Conservation (phyloP, 2,797 vertebrate genomes). For the Acipenser transmontanus region DNA sequence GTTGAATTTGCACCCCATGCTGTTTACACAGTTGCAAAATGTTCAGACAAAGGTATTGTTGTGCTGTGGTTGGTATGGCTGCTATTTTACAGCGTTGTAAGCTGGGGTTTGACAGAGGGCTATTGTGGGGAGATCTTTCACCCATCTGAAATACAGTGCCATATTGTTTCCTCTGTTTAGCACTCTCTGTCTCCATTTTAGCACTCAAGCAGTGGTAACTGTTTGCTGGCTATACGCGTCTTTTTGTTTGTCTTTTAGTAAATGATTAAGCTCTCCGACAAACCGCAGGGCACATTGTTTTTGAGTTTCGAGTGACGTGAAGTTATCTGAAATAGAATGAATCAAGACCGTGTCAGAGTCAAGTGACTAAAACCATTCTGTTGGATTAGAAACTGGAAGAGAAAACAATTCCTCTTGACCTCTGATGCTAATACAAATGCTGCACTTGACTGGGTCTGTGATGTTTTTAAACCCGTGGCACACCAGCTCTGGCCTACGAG, state of each 20-base stretch:
- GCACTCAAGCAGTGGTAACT: neutral
- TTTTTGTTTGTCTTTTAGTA: neutral
- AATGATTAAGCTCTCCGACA: too few relatives aligned
- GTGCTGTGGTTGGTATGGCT: constrained; percentile 20
- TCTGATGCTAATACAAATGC: too few relatives aligned
- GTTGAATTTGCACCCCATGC: constrained; percentile 24
- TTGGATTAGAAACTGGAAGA: too few relatives aligned
- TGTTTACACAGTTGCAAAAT: constrained; percentile 30
- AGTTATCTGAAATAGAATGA: too few relatives aligned
- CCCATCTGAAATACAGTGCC: constrained; percentile 35
- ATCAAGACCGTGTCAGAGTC: too few relatives aligned
- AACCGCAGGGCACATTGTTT: too few relatives aligned
- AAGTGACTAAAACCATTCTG: too few relatives aligned
- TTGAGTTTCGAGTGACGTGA: too few relatives aligned
- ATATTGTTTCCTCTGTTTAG: constrained; percentile 36
- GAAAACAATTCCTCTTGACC: too few relatives aligned
- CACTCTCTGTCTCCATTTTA: constrained; percentile 13
- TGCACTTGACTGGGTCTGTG: too few relatives aligned
- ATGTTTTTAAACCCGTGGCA: too few relatives aligned
- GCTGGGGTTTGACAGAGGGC: constrained; percentile 39
- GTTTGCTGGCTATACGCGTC: neutral
- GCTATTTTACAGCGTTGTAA: constrained; percentile 14
- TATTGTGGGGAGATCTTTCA: constrained; percentile 40
- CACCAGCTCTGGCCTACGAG: too few relatives aligned
- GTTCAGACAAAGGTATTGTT: constrained; percentile 34